Base-by-base conservation (phyloP, 1,140 invertebrate genomes). In the Tetramorium parvispinum region DNA sequence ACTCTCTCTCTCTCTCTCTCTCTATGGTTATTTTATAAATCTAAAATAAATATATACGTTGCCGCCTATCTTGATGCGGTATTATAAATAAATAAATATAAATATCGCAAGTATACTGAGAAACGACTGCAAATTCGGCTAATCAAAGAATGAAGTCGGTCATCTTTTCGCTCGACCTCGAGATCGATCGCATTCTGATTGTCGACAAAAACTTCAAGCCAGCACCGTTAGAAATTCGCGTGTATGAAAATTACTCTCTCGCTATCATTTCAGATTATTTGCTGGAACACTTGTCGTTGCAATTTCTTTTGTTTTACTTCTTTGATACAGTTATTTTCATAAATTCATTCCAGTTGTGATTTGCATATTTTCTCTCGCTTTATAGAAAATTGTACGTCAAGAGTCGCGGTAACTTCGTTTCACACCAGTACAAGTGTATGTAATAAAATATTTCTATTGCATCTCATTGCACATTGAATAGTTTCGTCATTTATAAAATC, bases 191-290 rank as follows among this genome's bases (percentile, higher is more conserved):
- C 53, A 53, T 75, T 24, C 13, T 40, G 53, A 83, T 83, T 40
- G 43, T 49, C 53, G 27, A 51, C 43, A 46, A 75, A 71, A 73
- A 73, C 37, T 27, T 18, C 46, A 21, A n/a, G 16, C 27, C 11
- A 49, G n/a, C 75, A 43, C 89, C 89, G 89, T 90, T 91, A 91
- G 71, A 81, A 85, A 55, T 43, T 91, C 27, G 73, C 89, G 87
- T 90, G 89, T 51, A 8, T 40, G 78, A 32, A 86, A 63, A 75
- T 73, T n/a, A 32, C 32, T 70, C 40, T 70, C 18, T 63, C 21
- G 49, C 46, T 66, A 68, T 79, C 76, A 79, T 76, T 81, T 53
- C 46, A 27, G 32, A 86, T 68, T 7, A 37, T 43, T 87, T 75
- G 32, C 40, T 37, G 46, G 49, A 37, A 10, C 32, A 68, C 18